Conservation (phyloP, 2,113 vertebrate species). For the Esox niger region DNA sequence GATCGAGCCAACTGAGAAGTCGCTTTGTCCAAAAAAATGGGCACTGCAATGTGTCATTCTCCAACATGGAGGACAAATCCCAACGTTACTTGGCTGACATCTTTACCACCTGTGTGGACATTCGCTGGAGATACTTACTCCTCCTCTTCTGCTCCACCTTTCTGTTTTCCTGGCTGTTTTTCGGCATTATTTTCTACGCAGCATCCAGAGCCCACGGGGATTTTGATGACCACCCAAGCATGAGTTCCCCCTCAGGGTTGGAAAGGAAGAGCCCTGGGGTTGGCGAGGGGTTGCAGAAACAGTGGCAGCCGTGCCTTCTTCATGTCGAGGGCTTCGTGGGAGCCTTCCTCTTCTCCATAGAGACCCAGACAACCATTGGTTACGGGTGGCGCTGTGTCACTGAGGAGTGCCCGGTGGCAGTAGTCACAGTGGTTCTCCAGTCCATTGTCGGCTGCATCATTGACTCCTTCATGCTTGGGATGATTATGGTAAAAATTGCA, state of each 20-base stretch:
- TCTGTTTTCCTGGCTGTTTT: constrained; percentile 92
- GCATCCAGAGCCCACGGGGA: constrained; percentile 90
- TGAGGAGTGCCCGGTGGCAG: constrained; percentile 89
- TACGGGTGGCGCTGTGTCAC: constrained; percentile 96
- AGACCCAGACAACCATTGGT: constrained; percentile 97
- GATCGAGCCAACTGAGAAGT: constrained; percentile 82
- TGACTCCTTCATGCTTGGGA: constrained; percentile 98
- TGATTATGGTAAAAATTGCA: constrained; percentile 98
- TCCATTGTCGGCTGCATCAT: constrained; percentile 96
- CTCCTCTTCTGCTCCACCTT: constrained; percentile 88
- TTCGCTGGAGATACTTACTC: constrained; percentile 93
- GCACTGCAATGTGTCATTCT: constrained; percentile 93
- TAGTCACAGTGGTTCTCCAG: constrained; percentile 90
- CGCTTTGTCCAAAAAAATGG: constrained; percentile 98
- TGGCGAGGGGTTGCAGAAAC: constrained; percentile 12
- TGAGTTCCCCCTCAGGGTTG: constrained; percentile 5
- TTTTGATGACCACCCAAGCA: constrained; percentile 65
- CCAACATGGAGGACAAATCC: constrained; percentile 92
- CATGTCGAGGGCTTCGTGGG: constrained; percentile 90
- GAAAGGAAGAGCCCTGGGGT: constrained; percentile 25
- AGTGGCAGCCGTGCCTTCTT: constrained; percentile 86
- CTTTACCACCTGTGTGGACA: constrained; percentile 98
- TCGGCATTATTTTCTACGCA: constrained; percentile 90
- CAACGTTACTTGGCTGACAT: constrained; percentile 94
- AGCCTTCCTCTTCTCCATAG: constrained; percentile 94